Evolutionary conservation across 2,888 invertebrate genomes (phyloP).

Genomic region (Rhingia rostrata): DNA sequence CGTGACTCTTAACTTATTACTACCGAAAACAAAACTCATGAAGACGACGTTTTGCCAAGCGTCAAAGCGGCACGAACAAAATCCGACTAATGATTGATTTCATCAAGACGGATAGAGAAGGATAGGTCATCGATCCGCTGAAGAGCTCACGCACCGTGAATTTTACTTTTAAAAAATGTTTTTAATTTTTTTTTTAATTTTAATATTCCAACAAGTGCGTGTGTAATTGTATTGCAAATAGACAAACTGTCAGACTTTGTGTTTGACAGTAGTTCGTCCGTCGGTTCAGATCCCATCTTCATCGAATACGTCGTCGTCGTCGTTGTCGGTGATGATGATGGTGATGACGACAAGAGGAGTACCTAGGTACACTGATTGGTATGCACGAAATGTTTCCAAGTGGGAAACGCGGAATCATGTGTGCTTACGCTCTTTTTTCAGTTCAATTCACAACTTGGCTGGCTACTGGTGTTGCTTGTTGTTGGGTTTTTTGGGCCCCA

Average conservation of each 20-base stretch:
- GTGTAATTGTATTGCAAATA: constrained; percentile 73
- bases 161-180: constrained; percentile 14
- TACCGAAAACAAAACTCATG: constrained; percentile 11
- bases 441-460: constrained; percentile 63
- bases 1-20: constrained; percentile 62
- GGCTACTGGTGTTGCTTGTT: constrained; percentile 67
- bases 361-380: constrained; percentile 68
- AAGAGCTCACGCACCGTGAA: constrained; percentile 63
- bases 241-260: constrained; percentile 70
- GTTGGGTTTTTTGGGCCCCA: constrained; percentile 32
- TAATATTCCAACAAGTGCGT: constrained; percentile 62
- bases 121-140: constrained; percentile 67
- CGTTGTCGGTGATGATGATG: constrained; percentile 33
- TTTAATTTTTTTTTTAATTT: constrained; percentile 18
- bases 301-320: constrained; percentile 24
- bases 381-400: constrained; percentile 73
- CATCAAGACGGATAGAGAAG: constrained; percentile 12
- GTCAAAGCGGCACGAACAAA: constrained; percentile 5
- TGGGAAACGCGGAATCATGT: constrained; percentile 73
- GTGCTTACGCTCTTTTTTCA: constrained; percentile 48
- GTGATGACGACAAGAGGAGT: constrained; percentile 50
- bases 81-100: constrained; percentile 38
- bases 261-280: constrained; percentile 59
- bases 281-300: constrained; percentile 52
- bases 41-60: constrained; percentile 2